These are phyloP conservation scores for Lepidotrigona ventralis DNA, from an alignment of 1,140 invertebrate species.

Conservation along the genomic window DNA sequence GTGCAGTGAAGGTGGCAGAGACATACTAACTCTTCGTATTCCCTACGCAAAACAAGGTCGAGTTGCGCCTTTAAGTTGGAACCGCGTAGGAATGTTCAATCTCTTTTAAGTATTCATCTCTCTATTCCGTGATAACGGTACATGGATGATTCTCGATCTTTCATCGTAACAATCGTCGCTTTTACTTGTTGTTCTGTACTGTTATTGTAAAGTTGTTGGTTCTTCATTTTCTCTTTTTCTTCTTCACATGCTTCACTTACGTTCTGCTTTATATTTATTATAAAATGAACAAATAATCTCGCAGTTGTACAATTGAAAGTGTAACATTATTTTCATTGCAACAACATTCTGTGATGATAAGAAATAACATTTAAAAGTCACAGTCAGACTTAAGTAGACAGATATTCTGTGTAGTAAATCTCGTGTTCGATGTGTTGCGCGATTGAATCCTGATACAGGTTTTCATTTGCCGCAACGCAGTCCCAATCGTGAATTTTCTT, in stretches of 20 bases:
- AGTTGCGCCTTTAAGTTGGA: constrained; percentile 24
- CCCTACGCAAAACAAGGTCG: constrained; percentile 21
- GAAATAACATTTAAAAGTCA: not conserved
- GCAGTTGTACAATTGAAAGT: not conserved
- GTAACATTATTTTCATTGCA: not conserved
- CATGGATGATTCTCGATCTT: constrained; percentile 15
- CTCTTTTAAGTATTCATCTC: constrained; percentile 35
- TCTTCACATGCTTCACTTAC: not conserved
- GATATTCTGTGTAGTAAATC: not conserved
- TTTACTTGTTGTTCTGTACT: not conserved
- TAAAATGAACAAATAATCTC: not conserved
- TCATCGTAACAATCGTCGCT: constrained; percentile 6
- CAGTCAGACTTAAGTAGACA: not conserved
- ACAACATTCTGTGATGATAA: too few relatives aligned
- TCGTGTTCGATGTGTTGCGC: not conserved
- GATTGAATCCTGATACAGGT: not conserved
- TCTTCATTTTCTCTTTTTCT: not conserved
- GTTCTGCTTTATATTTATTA: too few relatives aligned
- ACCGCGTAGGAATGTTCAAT: not conserved
- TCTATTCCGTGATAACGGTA: constrained; percentile 50
- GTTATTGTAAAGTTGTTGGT: not conserved
- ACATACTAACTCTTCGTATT: constrained; percentile 25
- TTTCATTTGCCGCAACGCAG: not conserved
- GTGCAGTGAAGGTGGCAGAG: not conserved
- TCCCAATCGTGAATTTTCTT: constrained; percentile 19